Conservation (phyloP, 2,888 invertebrate species). For the Melangyna quadrimaculata region DNA sequence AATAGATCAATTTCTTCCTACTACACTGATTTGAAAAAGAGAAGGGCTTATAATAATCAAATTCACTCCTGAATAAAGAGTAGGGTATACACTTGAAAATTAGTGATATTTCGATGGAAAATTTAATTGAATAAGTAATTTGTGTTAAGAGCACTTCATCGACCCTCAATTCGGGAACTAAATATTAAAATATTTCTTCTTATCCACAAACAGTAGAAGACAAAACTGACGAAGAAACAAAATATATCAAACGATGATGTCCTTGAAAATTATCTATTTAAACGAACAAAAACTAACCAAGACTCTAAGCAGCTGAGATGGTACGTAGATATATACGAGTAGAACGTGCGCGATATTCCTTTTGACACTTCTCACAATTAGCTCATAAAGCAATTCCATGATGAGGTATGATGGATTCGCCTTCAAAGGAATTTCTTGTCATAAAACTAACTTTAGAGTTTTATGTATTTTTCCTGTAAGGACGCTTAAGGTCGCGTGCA, state of each 20-base stretch:
- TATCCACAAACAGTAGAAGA: background rate
- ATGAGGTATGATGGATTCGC: slow-evolving; percentile 65
- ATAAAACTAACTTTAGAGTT: slow-evolving; percentile 29
- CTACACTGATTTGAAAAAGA: too few species aligned
- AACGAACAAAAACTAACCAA: slow-evolving; percentile 12
- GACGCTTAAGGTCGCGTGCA: slow-evolving; percentile 64
- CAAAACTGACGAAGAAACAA: background rate
- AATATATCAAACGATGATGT: background rate
- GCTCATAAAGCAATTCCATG: slow-evolving; percentile 69
- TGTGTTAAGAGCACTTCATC: slow-evolving; percentile 37
- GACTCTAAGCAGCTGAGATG: background rate
- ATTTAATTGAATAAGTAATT: slow-evolving; percentile 38
- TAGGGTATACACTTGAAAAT: slow-evolving; percentile 8
- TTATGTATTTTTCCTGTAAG: background rate
- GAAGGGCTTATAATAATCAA: background rate
- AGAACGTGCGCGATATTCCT: slow-evolving; percentile 46
- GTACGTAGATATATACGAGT: background rate
- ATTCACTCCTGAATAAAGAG: slow-evolving; percentile 11
- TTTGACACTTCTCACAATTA: slow-evolving; percentile 57
- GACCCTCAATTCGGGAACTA: background rate
- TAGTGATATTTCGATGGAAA: slow-evolving; percentile 22
- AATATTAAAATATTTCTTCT: background rate
- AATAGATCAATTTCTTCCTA: too few species aligned
- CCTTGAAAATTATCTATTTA: slow-evolving; percentile 35
- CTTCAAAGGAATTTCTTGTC: slow-evolving; percentile 56